Percentiles rank a stretch among this genome's conserved stretches.
Conservation (phyloP, 2,888 invertebrate genomes). For the Lissocephala sabroskyi region DNA sequence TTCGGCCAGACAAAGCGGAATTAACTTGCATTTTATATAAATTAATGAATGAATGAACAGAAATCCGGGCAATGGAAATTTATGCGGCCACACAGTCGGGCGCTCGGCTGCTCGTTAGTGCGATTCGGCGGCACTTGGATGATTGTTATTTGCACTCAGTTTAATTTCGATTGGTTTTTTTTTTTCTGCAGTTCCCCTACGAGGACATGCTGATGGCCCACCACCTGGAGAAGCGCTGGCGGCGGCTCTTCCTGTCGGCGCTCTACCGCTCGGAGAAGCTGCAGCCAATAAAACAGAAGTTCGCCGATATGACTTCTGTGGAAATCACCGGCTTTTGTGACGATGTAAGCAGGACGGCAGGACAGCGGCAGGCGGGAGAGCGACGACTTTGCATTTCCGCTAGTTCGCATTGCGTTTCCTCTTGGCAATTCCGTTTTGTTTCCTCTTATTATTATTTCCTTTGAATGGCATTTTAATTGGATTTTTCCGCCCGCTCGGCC, state of each 20-base stretch:
- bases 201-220: constrained; percentile 73
- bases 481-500: constrained; percentile 66
- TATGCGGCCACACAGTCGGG: constrained; percentile 30
- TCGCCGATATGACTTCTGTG: constrained; percentile 84
- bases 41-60: constrained; percentile 61
- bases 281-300: constrained; percentile 88
- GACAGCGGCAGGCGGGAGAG: not conserved
- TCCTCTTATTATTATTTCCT: constrained; percentile 67
- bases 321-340: constrained; percentile 76
- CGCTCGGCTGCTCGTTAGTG: constrained; percentile 43
- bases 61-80: constrained; percentile 40
- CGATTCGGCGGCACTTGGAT: constrained; percentile 54
- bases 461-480: constrained; percentile 71
- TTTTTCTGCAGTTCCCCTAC: constrained; percentile 65
- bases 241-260: constrained; percentile 79
- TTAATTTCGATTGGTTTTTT: constrained; percentile 41
- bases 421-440: constrained; percentile 60
- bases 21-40: constrained; percentile 69
- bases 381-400: constrained; percentile 51
- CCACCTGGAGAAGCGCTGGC: constrained; percentile 80
- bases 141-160: constrained; percentile 62
- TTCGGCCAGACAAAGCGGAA: constrained; percentile 58
- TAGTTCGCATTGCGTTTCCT: constrained; percentile 43
- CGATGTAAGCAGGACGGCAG: constrained; percentile 55
- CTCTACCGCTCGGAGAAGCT: constrained; percentile 80